A percentile compares a stretch with the other conserved stretches of the same genome.
These are phyloP conservation scores for Apoda limacodes DNA, from an alignment of 2,888 invertebrate species.

Conservation along the genomic window DNA sequence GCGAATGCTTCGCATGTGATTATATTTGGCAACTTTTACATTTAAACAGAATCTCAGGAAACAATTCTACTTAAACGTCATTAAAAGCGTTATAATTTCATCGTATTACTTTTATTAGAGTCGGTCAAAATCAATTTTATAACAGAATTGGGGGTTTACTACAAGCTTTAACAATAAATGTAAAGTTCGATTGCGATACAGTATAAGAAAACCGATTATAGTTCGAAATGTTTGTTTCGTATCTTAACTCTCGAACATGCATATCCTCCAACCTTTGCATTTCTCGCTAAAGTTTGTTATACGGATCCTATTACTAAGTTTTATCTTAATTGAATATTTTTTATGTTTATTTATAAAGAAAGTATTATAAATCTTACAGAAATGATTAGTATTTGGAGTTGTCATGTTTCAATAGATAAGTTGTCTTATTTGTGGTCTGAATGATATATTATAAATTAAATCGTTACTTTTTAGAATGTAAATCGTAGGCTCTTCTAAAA, in stretches of 20 bases:
- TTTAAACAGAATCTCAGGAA: constrained; percentile 44
- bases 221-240: too few relatives aligned
- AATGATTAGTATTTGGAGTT: constrained; percentile 32
- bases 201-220: too few relatives aligned
- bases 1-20: constrained; percentile 17
- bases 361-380: constrained; percentile 47
- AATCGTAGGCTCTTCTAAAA: constrained; percentile 29
- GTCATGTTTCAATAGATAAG: constrained; percentile 17
- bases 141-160: too few relatives aligned
- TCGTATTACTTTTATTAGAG: too few relatives aligned
- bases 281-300: too few relatives aligned
- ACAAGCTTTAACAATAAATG: too few relatives aligned
- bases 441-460: constrained; percentile 22
- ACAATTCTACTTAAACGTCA: constrained; percentile 2
- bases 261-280: too few relatives aligned
- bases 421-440: constrained; percentile 9
- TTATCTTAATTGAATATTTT: constrained; percentile 55
- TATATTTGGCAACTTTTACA: constrained; percentile 9
- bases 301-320: constrained; percentile 50
- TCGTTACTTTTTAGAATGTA: constrained; percentile 34
- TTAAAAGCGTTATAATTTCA: too few relatives aligned
- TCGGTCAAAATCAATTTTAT: too few relatives aligned
- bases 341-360: constrained; percentile 56
- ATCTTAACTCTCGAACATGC: too few relatives aligned
- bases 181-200: too few relatives aligned